These are phyloP conservation scores for Sorex maritimensis DNA, from an alignment of 2,797 vertebrate species.

Conservation along the genomic window DNA sequence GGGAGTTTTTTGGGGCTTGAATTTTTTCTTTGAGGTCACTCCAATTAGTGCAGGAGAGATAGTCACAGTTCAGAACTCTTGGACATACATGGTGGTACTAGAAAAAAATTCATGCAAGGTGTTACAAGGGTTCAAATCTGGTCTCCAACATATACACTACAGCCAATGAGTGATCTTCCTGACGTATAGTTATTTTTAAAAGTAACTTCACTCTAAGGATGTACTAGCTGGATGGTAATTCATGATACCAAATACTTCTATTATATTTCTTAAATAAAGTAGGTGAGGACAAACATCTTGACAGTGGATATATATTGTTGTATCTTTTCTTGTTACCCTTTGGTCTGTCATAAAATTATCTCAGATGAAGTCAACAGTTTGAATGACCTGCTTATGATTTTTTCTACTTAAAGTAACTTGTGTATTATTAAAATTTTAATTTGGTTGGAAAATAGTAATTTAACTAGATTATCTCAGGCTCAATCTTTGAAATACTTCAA, in stretches of 20 bases:
- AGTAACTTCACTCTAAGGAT: neutral
- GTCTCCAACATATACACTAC: too few relatives aligned
- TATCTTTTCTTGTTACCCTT: neutral
- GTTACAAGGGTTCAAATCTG: too few relatives aligned
- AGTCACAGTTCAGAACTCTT: too few relatives aligned
- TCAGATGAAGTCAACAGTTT: neutral
- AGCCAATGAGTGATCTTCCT: too few relatives aligned
- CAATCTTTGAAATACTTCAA: slow-evolving; percentile 47
- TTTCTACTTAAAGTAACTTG: slow-evolving; percentile 52
- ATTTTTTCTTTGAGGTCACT: too few relatives aligned
- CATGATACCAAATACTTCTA: neutral
- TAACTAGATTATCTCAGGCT: slow-evolving; percentile 55
- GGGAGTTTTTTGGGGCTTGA: too few relatives aligned
- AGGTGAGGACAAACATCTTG: neutral
- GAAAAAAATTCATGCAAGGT: too few relatives aligned
- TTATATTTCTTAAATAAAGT: neutral
- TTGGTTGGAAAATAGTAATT: slow-evolving; percentile 36
- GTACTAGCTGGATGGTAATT: neutral
- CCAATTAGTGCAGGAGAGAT: too few relatives aligned
- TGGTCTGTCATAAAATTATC: slow-evolving; percentile 43
- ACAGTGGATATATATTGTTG: neutral
- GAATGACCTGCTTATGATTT: neutral
- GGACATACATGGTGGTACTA: too few relatives aligned
- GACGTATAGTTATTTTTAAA: too few relatives aligned
- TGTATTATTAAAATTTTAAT: slow-evolving; percentile 43